Conservation (phyloP, 2,113 vertebrate genomes). For the Tinamus guttatus region DNA sequence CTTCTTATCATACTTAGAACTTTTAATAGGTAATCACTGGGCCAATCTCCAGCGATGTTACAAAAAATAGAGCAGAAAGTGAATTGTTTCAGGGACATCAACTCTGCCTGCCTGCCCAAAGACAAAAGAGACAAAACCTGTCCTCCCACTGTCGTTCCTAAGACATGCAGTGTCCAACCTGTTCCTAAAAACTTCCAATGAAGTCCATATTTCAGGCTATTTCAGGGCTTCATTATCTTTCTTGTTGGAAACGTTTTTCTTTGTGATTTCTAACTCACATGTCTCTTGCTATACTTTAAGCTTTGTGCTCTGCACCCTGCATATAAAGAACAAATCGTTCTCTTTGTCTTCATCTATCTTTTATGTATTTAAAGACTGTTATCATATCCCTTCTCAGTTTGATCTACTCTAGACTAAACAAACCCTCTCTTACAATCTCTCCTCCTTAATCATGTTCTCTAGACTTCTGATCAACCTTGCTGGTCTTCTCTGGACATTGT, state of each 20-base stretch:
- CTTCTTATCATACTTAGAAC: not conserved
- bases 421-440: not conserved
- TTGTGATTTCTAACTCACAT: not conserved
- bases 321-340: not conserved
- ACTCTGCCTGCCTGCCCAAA: not conserved
- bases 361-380: constrained; percentile 16
- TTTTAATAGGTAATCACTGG: not conserved
- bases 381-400: not conserved
- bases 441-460: constrained; percentile 20
- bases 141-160: not conserved
- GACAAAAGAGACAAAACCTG: constrained; percentile 54
- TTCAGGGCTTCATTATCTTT: not conserved
- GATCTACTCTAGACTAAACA: constrained; percentile 59
- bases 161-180: not conserved
- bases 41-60: not conserved
- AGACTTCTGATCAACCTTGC: constrained; percentile 6
- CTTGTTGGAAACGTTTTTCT: not conserved
- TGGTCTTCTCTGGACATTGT: not conserved
- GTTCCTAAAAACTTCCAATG: not conserved
- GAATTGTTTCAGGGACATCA: not conserved
- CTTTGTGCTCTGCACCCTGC: not conserved
- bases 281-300: not conserved
- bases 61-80: not conserved
- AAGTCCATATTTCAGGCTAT: not conserved
- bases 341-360: not conserved